Evolutionary conservation across 2,113 vertebrate species (phyloP), one percentile per base, ranked within the genome.

Genomic region (Indri indri): DNA sequence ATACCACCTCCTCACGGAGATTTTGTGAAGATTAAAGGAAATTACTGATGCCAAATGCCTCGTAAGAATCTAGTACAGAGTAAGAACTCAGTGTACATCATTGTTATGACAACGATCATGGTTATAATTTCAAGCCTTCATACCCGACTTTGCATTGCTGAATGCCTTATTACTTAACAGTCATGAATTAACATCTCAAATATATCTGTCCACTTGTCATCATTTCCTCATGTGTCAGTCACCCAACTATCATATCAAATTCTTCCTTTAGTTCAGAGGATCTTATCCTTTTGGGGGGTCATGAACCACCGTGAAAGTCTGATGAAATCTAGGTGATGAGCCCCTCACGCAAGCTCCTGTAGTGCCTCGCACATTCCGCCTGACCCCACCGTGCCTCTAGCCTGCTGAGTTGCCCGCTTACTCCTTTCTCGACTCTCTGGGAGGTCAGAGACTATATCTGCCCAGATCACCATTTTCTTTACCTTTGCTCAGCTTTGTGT

Each of bases 401-500:
- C 8, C 40, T 34, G 4, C 4, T 37, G n/a, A 83, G 61, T 13
- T 5, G 25, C 18, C 22, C 23, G 17, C 12, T 32, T n/a, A 13
- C n/a, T 81, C 30, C 1, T 57, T 59, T 71, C 59, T 71, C 12
- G 52, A 87, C 42, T 25, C 81, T 71, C 37, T 77, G 30, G 42
- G 30, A 45, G 68, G 23, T 50, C 84, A 65, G 34, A 11, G 14
- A 84, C 59, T 79, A 0, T 42, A 20, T 54, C 40, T 18, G 7
- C 27, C 42, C 17, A 45, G 71, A 73, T 54, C 27, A 76, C 32
- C 25, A 37, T 88, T 54, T 47, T 50, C 17, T 70, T 85, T 70
- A 65, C 22, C 12, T 74, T 90, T 90, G 9, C 18, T 94, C 50
- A 79, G 32, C 66, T 93, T 40, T 27, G n/a, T 65, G 47, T 59